Percentiles rank a stretch among this genome's conserved stretches.
These are phyloP conservation scores for Eupsilia transversa DNA, from an alignment of 2,888 invertebrate genomes.

Conservation along the genomic window DNA sequence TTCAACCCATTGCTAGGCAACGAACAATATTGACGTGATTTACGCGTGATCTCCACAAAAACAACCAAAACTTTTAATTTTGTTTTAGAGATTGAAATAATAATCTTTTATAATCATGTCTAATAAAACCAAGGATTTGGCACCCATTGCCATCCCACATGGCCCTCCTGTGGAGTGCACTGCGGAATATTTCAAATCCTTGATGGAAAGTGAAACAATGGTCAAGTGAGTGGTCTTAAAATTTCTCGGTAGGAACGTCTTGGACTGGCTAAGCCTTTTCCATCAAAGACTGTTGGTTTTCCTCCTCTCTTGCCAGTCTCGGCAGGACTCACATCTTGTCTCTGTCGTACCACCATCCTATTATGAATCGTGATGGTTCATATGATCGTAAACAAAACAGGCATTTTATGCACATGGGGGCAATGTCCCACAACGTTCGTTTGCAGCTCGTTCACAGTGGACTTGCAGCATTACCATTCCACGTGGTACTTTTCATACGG, in stretches of 20 bases:
- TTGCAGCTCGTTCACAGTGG: neutral
- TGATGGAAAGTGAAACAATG: conserved; percentile 86
- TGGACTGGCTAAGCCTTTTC: neutral
- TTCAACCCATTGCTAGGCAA: conserved; percentile 55
- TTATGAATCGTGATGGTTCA: neutral
- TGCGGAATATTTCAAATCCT: conserved; percentile 89
- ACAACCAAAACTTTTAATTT: conserved; percentile 38
- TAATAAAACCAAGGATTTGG: conserved; percentile 84
- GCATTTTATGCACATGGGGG: neutral
- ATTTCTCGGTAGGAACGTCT: neutral
- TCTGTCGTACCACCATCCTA: neutral
- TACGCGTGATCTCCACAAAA: conserved; percentile 2
- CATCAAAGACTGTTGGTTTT: neutral
- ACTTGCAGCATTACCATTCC: neutral
- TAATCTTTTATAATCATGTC: conserved; percentile 71
- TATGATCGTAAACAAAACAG: neutral
- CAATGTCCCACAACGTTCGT: neutral
- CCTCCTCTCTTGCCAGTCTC: neutral
- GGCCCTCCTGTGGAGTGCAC: conserved; percentile 88
- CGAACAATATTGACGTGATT: conserved; percentile 48
- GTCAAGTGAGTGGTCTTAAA: conserved; percentile 84
- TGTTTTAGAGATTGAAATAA: conserved; percentile 41
- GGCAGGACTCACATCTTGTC: too few species aligned
- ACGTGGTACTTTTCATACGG: neutral
- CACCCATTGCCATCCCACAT: conserved; percentile 88